These are phyloP conservation scores for Rhegmatorhina hoffmannsi DNA, from an alignment of 2,113 vertebrate genomes.

Conservation along the genomic window DNA sequence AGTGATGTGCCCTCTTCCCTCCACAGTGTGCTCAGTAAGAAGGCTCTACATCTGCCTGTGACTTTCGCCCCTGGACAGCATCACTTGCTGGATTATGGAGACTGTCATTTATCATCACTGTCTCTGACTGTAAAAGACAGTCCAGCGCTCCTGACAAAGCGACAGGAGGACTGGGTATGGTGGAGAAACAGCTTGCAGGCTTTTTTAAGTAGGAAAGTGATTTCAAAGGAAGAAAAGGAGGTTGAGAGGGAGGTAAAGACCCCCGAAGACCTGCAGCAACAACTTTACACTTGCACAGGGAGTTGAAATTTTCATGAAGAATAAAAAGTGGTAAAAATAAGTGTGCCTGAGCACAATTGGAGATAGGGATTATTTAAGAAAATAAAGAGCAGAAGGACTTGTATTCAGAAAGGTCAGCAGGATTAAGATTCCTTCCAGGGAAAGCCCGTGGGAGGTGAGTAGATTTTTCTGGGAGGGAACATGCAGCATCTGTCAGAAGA, in stretches of 20 bases:
- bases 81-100: slow-evolving; percentile 47
- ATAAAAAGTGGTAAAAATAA: not conserved
- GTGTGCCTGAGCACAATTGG: not conserved
- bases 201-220: not conserved
- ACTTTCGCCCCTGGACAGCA: not conserved
- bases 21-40: not conserved
- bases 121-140: slow-evolving; percentile 39
- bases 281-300: not conserved
- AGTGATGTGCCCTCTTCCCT: slow-evolving; percentile 10
- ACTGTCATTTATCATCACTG: slow-evolving; percentile 44
- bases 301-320: not conserved
- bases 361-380: not conserved
- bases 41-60: not conserved
- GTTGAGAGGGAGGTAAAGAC: not conserved
- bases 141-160: not conserved
- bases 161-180: not conserved
- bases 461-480: not conserved
- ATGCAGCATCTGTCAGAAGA: not conserved
- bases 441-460: not conserved
- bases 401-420: not conserved
- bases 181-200: not conserved
- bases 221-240: not conserved
- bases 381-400: not conserved
- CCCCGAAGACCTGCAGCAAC: not conserved
- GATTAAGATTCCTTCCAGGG: not conserved